phyloP scores from a whole-genome alignment of 2,888 invertebrate genomes.

The Dorcus hopei region DNA sequence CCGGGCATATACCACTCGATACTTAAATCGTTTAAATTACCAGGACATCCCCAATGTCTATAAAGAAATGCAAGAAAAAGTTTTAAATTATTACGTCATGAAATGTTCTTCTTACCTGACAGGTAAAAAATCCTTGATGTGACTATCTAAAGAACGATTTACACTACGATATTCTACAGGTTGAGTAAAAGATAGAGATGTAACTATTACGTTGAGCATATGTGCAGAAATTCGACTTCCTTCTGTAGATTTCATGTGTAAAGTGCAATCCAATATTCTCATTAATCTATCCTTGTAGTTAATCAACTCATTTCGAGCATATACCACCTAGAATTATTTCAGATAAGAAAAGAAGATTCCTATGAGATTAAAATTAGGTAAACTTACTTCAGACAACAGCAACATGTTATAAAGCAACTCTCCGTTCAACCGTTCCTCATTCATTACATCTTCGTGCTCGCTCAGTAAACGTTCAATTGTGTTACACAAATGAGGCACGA shows the following conservation, averaged over 20 bases:
- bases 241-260: constrained; percentile 66
- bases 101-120: constrained; percentile 48
- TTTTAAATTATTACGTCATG: neutral
- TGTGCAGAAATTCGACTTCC: constrained; percentile 63
- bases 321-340: constrained; percentile 53
- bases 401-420: constrained; percentile 75
- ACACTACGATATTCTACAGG: constrained; percentile 63
- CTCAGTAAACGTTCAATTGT: constrained; percentile 60
- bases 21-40: constrained; percentile 61
- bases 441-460: constrained; percentile 64
- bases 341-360: neutral
- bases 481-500: constrained; percentile 70
- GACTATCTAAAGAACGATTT: constrained; percentile 58
- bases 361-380: neutral
- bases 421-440: constrained; percentile 75
- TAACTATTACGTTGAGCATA: constrained; percentile 58
- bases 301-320: constrained; percentile 62
- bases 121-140: constrained; percentile 67
- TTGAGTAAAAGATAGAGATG: constrained; percentile 60
- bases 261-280: constrained; percentile 65
- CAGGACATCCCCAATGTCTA: constrained; percentile 77
- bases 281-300: constrained; percentile 64
- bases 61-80: constrained; percentile 17
- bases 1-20: constrained; percentile 78
- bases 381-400: constrained; percentile 63